Evolutionary conservation across 2,888 invertebrate genomes (phyloP), one percentile per base, ranked within the genome.

Genomic region (Lasioglossum figueresi): DNA sequence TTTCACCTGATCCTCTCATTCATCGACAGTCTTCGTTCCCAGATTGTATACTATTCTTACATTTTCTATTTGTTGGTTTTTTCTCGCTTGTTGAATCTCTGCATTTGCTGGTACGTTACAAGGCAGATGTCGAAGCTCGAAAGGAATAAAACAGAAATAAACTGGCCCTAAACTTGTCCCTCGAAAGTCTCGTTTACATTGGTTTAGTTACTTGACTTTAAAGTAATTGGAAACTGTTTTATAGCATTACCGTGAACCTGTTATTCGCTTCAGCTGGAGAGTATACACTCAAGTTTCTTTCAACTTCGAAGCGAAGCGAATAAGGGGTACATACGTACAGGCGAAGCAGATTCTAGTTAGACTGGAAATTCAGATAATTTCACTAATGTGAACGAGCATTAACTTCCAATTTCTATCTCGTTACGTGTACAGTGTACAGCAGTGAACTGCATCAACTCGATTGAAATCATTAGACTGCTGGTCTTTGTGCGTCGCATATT

Each of bases 191-290:
- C 31, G 59, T 63, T 63, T 63, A 31, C 59, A 16, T 16, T 31
- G 16, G 31, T 31, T 63, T 4, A 16, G 27, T 63, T 63, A 16
- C 31, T 31, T 31, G 59, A 63, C 16, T 63, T n/a, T 31, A 16
- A 63, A 45, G 59, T 63, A 63, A 63, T 63, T 63, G 59, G 27
- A 63, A 63, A 63, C 59, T 63, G 16, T 16, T 63, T 63, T 16
- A 12, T 16, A 12, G 14, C 59, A 31, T 31, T 31, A 14, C 5
- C 59, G 59, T 27, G 59, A 59, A 27, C 59, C 59, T 59, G 59
- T 59, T 27, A 59, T 59, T 59, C 59, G 5, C 59, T 4, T 16
- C 4, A 14, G 14, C 27, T 12, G 59, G 27, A 59, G 27, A 23
- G 52, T 27, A 2, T 5, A 27, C 59, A 14, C 31, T 31, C 27